Conservation (phyloP, 2,113 vertebrate species). For the Xiphias gladius region DNA sequence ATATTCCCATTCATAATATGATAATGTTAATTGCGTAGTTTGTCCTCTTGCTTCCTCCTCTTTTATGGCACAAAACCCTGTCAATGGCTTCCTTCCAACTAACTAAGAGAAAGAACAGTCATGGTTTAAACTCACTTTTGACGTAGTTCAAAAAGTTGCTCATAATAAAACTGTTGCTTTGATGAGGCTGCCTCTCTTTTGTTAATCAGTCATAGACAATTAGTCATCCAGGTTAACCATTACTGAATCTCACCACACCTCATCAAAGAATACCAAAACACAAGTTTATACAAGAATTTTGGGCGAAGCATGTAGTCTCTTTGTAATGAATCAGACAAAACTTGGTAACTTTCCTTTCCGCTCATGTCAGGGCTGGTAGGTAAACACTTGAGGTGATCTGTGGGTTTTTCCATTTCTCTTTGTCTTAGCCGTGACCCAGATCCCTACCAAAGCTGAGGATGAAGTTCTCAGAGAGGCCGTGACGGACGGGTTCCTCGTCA, state of each 20-base stretch:
- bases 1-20: neutral
- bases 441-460: slow-evolving; percentile 18
- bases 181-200: slow-evolving; percentile 41
- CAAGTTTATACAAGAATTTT: slow-evolving; percentile 67
- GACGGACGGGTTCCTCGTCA: slow-evolving; percentile 62
- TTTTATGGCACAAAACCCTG: neutral
- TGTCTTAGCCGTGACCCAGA: slow-evolving; percentile 57
- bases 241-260: slow-evolving; percentile 53
- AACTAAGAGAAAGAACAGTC: neutral
- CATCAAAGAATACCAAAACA: slow-evolving; percentile 28
- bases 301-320: neutral
- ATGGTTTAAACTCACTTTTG: neutral
- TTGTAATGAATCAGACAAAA: slow-evolving; percentile 10
- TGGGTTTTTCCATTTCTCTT: slow-evolving; percentile 46
- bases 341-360: slow-evolving; percentile 59
- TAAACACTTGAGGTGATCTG: slow-evolving; percentile 58
- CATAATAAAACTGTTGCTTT: slow-evolving; percentile 38
- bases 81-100: slow-evolving; percentile 2
- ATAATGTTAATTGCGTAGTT: neutral
- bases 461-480: slow-evolving; percentile 43
- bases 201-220: slow-evolving; percentile 25
- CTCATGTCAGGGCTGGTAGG: slow-evolving; percentile 39
- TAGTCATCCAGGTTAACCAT: slow-evolving; percentile 73
- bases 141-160: slow-evolving; percentile 44
- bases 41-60: neutral